These are phyloP conservation scores for Elymnias hypermnestra DNA, from an alignment of 1,140 invertebrate species.

Conservation along the genomic window DNA sequence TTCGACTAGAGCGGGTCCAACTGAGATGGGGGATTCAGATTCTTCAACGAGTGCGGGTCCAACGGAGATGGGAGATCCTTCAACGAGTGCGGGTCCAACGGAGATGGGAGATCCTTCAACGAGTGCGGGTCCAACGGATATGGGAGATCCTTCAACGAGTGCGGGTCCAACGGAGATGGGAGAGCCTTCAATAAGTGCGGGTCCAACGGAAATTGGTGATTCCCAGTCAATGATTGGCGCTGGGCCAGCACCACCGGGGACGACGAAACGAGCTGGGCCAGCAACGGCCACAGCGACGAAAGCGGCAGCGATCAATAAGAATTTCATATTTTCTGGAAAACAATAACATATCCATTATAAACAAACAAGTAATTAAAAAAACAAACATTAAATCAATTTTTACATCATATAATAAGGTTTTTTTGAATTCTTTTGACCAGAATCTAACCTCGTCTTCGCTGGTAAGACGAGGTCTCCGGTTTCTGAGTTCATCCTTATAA, in stretches of 20 bases:
- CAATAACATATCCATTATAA: neutral
- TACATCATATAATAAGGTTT: too few relatives aligned
- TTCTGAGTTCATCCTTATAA: too few relatives aligned
- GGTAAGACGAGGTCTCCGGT: too few relatives aligned
- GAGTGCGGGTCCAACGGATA: neutral
- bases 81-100: neutral
- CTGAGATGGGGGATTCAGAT: neutral
- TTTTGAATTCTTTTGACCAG: too few relatives aligned
- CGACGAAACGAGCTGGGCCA: conserved; percentile 17
- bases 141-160: neutral
- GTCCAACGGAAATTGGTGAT: conserved; percentile 7
- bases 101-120: neutral
- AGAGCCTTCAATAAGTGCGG: conserved; percentile 10
- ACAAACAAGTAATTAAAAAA: too few relatives aligned
- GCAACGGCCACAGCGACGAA: conserved; percentile 19
- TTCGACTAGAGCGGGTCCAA: neutral
- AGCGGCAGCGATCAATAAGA: conserved; percentile 18
- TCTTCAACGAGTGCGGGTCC: neutral
- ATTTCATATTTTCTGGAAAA: conserved; percentile 17
- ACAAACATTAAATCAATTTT: too few relatives aligned
- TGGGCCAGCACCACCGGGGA: conserved; percentile 12
- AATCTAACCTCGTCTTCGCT: too few relatives aligned
- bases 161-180: neutral
- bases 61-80: neutral
- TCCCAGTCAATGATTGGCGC: conserved; percentile 9